phyloP scores from a whole-genome alignment of 37 sponge, comb jelly and placozoan species.

The Tethya wilhelma region DNA sequence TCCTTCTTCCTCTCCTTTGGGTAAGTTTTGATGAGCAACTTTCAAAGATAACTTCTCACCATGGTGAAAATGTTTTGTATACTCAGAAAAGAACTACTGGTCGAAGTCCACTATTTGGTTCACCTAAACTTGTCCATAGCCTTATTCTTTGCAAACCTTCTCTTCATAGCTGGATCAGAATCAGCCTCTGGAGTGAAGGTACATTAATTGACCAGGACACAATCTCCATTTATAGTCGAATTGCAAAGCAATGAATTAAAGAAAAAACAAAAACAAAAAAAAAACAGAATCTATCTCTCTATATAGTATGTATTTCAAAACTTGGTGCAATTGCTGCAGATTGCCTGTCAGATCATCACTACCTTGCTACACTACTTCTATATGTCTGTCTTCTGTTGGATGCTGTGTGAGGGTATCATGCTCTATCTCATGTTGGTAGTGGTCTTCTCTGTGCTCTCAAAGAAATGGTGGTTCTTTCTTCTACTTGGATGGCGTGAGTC shows the following conservation, averaged over 20 bases:
- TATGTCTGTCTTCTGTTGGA: conserved; percentile 61
- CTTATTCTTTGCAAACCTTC: conserved; percentile 35
- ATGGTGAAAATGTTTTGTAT: neutral
- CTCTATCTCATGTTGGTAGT: conserved; percentile 66
- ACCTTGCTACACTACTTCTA: conserved; percentile 57
- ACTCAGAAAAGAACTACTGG: conserved; percentile 39
- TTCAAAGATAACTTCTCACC: neutral
- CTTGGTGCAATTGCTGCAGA: too few relatives aligned
- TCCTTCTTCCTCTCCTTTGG: conserved; percentile 22
- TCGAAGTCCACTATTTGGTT: conserved; percentile 40
- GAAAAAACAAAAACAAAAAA: too few relatives aligned
- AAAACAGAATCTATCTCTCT: too few relatives aligned
- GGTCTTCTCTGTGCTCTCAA: conserved; percentile 33
- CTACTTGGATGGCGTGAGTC: conserved; percentile 58
- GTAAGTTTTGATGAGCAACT: conserved; percentile 12
- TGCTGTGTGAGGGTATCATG: conserved; percentile 75
- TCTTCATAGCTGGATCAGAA: conserved; percentile 50
- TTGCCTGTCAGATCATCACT: conserved; percentile 41
- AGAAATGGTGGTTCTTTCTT: conserved; percentile 53
- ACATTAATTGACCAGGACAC: too few relatives aligned
- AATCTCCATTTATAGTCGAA: too few relatives aligned
- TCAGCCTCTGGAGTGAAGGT: conserved; percentile 10
- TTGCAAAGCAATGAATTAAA: too few relatives aligned
- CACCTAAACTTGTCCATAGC: conserved; percentile 58
- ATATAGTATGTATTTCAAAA: too few relatives aligned